Evolutionary conservation across 1,140 invertebrate genomes (phyloP).

Genomic region (Drosophila sproati): DNA sequence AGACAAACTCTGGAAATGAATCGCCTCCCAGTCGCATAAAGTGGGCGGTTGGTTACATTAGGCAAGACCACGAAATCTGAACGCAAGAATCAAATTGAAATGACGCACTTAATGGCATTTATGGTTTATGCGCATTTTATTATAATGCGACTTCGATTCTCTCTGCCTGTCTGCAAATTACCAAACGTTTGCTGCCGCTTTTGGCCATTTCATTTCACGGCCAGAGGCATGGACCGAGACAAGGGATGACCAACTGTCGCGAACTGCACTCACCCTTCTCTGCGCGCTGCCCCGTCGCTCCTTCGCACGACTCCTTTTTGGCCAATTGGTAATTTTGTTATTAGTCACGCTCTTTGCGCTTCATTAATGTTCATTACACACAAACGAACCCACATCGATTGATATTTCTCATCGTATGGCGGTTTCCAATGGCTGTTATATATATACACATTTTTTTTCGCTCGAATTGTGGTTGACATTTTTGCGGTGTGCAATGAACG

Average conservation of each 20-base stretch:
- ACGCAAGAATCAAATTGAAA: slow-evolving; percentile 77
- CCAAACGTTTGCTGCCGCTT: slow-evolving; percentile 35
- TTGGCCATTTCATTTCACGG: slow-evolving; percentile 31
- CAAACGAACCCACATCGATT: slow-evolving; percentile 83
- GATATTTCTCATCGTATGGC: slow-evolving; percentile 75
- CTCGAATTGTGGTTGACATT: slow-evolving; percentile 69
- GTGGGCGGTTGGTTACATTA: slow-evolving; percentile 36
- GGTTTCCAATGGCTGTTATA: slow-evolving; percentile 64
- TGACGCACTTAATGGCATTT: slow-evolving; percentile 80
- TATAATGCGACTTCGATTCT: slow-evolving; percentile 53
- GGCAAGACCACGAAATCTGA: slow-evolving; percentile 41
- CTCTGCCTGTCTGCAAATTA: slow-evolving; percentile 31
- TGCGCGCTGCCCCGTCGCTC: slow-evolving; percentile 1
- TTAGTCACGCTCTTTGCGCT: slow-evolving; percentile 84
- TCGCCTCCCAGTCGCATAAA: slow-evolving; percentile 17
- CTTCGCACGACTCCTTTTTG: slow-evolving; percentile 61
- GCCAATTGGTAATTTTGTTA: slow-evolving; percentile 81
- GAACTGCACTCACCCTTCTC: slow-evolving; percentile 11
- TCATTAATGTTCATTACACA: slow-evolving; percentile 84
- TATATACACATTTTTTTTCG: slow-evolving; percentile 37
- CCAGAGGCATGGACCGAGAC: slow-evolving; percentile 6
- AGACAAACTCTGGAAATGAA: slow-evolving; percentile 26
- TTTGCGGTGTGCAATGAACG: slow-evolving; percentile 67
- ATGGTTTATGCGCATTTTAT: slow-evolving; percentile 78
- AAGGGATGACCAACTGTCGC: slow-evolving; percentile 42